Evolutionary conservation across 1,140 invertebrate species (phyloP).

Genomic region (Oedothorax gibbosus): DNA sequence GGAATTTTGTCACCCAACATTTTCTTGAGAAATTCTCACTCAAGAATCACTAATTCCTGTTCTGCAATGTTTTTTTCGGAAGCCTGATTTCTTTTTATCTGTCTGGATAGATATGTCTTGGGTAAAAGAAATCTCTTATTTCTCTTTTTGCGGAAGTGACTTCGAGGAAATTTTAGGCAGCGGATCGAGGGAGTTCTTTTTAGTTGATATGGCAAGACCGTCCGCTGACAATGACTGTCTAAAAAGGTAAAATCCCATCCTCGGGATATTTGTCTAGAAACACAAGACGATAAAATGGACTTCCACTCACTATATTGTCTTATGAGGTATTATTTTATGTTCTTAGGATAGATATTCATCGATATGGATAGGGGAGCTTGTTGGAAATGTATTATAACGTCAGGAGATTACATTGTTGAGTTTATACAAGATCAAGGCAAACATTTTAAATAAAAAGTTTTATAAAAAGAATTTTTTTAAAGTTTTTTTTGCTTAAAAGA

Average conservation of each 20-base stretch:
- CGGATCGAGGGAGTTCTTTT: constrained; percentile 14
- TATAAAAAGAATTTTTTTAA: no score
- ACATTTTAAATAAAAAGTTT: no score
- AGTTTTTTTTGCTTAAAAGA: no score
- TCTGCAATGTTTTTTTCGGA: no score
- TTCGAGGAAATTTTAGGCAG: not conserved
- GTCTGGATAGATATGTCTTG: no score
- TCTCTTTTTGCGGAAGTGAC: constrained; percentile 1
- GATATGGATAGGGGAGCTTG: not conserved
- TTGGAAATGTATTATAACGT: no score
- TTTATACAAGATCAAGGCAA: no score
- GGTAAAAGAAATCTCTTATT: not conserved
- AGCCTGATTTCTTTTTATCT: no score
- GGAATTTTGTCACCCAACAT: no score
- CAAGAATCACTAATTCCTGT: no score
- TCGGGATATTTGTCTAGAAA: constrained; percentile 22
- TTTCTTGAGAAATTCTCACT: no score
- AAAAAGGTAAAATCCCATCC: constrained; percentile 5
- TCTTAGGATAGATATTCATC: not conserved
- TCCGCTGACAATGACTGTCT: not conserved
- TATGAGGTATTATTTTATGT: constrained; percentile 26
- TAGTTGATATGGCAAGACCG: not conserved
- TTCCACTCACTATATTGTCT: constrained; percentile 29
- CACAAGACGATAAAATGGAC: constrained; percentile 16
- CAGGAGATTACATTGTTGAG: no score